Evolutionary conservation across 2,797 vertebrate genomes (phyloP).

Genomic region (Galagoides demidoff): DNA sequence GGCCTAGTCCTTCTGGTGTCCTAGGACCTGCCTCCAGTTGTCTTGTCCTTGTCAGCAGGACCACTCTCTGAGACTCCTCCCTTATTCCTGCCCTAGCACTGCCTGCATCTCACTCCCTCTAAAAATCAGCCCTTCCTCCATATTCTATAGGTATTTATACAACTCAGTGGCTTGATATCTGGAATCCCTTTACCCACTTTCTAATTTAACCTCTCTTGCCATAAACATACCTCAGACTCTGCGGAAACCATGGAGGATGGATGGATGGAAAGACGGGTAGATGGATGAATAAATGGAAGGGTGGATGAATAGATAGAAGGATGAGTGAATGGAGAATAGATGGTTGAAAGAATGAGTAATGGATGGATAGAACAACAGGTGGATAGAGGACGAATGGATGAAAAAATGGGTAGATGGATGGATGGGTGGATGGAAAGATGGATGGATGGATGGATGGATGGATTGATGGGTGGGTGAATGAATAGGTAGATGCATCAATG

Average conservation of each 20-base stretch:
- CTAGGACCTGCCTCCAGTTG: background rate
- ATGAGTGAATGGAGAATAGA: no score
- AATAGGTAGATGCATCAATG: background rate
- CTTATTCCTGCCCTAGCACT: no score
- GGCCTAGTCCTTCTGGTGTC: no score
- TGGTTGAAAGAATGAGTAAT: background rate
- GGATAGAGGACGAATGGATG: background rate
- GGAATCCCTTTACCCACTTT: background rate
- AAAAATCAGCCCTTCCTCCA: rapidly evolving
- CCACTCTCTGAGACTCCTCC: background rate
- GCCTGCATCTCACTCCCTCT: background rate
- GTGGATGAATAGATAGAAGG: background rate
- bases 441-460: background rate
- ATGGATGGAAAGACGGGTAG: background rate
- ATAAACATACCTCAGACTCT: background rate
- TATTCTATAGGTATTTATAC: rapidly evolving
- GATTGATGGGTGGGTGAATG: background rate
- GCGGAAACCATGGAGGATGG: background rate
- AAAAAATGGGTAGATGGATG: background rate
- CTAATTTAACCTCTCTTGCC: background rate
- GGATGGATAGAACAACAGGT: background rate
- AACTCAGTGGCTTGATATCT: background rate
- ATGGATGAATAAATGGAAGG: no score
- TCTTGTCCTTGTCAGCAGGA: no score
- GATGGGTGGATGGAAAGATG: background rate